Base-by-base conservation (phyloP, 2,888 invertebrate genomes). In the Sarcophaga caerulescens region DNA sequence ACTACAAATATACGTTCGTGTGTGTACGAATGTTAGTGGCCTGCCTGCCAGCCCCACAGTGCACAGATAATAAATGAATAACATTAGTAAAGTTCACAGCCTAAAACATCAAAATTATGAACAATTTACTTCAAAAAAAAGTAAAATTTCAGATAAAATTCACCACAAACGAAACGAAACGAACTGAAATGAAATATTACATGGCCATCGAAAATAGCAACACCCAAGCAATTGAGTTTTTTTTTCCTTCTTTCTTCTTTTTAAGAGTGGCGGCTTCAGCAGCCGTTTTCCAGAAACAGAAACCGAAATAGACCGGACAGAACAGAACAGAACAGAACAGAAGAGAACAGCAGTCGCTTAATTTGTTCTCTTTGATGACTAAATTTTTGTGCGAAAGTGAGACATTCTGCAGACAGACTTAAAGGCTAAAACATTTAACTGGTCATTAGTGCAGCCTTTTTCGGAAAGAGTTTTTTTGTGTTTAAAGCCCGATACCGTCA, bases 31-130 rank as follows among this genome's bases (percentile, higher is more conserved):
- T 17, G 52, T 52, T 52, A 52, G 52, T 52, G 52, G 35, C 35
- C 35, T 35, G 35, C 35, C 5, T 35, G 14, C 47, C 47, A 17
- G 83, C 83, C 82, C 73, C 80, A 74, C 73, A 59, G 86, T 83
- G 70, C 66, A 84, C 81, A 8, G 35, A 35, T 35, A 84, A 86
- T 84, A 86, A 86, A 86, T 86, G 86, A 86, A 81, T 70, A 75
- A 86, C 86, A 86, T 86, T 86, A 86, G 86, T 84, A 84, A 84
- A 86, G 86, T 86, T 86, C 86, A 86, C 86, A 84, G 66, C 86
- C 70, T 10, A 35, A 74, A 86, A 81, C 81, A 60, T 84, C 81
- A 81, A 86, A 84, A 80, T 76, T 79, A 75, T 63, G 65, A 52
- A 76, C 80, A 78, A 35, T 75, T 80, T 59, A 79, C 79, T 60